Conservation (phyloP, 2,113 vertebrate genomes). For the Sorex araneus region DNA sequence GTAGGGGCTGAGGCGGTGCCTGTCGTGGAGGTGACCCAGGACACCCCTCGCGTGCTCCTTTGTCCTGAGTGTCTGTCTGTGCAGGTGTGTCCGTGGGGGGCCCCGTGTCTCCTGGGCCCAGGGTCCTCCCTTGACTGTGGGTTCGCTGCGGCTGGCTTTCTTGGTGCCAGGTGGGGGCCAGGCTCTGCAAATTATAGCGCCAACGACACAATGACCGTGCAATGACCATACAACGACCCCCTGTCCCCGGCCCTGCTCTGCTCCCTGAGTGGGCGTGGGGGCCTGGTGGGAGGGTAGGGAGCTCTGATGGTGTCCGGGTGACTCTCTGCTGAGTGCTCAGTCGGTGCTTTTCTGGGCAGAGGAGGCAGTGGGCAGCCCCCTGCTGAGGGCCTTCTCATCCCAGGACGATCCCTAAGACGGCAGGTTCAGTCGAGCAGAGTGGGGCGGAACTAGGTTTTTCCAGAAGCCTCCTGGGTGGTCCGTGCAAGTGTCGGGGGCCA, state of each 20-base stretch:
- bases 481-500: too few relatives aligned
- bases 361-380: neutral
- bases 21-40: neutral
- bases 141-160: neutral
- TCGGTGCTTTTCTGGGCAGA: neutral
- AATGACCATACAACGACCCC: too few relatives aligned
- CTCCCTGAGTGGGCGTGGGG: neutral
- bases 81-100: neutral
- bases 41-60: too few relatives aligned
- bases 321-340: neutral
- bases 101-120: neutral
- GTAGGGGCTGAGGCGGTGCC: neutral
- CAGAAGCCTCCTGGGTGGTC: neutral
- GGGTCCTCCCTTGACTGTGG: fast-evolving
- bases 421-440: too few relatives aligned
- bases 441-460: neutral
- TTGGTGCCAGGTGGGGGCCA: neutral
- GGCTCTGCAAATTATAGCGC: constrained; percentile 44
- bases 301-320: too few relatives aligned
- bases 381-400: fast-evolving
- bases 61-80: neutral
- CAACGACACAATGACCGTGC: neutral
- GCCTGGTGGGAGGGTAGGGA: neutral
- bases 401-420: neutral
- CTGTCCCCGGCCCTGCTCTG: too few relatives aligned